These are phyloP conservation scores for Argyresthia goedartella DNA, from an alignment of 2,888 invertebrate species.

Conservation along the genomic window DNA sequence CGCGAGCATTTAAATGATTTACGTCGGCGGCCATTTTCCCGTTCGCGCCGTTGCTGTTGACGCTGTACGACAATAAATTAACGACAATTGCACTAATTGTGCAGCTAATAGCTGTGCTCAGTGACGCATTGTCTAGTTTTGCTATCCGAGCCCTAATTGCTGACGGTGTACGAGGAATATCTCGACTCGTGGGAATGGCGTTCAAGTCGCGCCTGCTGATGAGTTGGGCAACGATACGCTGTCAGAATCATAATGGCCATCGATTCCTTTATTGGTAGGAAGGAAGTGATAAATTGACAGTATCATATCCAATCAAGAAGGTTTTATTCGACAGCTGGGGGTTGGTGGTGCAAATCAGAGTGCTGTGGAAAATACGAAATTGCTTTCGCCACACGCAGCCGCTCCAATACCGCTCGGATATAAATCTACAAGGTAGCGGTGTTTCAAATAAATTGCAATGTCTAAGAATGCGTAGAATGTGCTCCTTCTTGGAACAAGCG, in stretches of 20 bases:
- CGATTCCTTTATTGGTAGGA: not conserved
- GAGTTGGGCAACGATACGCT: not conserved
- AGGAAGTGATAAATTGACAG: not conserved
- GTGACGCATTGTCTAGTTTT: conserved; percentile 56
- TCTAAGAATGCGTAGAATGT: conserved; percentile 47
- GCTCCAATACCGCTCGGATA: conserved; percentile 50
- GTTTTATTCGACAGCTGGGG: conserved; percentile 15
- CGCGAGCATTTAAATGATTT: conserved; percentile 16
- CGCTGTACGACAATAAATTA: conserved; percentile 53
- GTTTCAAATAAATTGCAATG: conserved; percentile 57
- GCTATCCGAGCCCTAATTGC: conserved; percentile 39
- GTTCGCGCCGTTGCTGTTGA: conserved; percentile 22
- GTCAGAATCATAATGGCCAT: not conserved
- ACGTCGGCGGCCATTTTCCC: conserved; percentile 18
- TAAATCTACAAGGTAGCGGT: conserved; percentile 51
- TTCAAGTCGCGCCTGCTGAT: conserved; percentile 12
- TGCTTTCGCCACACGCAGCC: conserved; percentile 39
- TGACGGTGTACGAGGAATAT: conserved; percentile 35
- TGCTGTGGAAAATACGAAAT: conserved; percentile 40
- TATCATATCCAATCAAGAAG: not conserved
- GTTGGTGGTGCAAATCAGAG: conserved; percentile 22
- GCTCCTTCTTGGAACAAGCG: conserved; percentile 8
- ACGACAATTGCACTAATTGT: conserved; percentile 67
- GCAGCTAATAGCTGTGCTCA: conserved; percentile 52
- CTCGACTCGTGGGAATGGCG: conserved; percentile 42